These are phyloP conservation scores for Myathropa florea DNA, from an alignment of 2,888 invertebrate genomes.

Conservation along the genomic window DNA sequence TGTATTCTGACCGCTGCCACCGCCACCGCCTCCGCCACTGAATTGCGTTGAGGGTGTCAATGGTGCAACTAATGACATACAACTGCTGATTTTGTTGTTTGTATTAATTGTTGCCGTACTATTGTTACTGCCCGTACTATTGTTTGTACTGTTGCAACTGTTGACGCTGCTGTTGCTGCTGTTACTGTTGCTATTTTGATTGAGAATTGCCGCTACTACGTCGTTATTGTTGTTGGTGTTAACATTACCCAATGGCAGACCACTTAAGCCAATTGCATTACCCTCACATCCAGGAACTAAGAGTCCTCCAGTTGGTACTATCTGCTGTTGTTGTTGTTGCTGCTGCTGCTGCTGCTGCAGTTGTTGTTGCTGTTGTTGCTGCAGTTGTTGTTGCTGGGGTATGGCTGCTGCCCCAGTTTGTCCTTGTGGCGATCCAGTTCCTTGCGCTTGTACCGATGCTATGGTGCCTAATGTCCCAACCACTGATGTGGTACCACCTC, in stretches of 20 bases:
- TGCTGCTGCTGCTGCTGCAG: slow-evolving; percentile 22
- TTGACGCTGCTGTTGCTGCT: slow-evolving; percentile 67
- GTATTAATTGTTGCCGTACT: slow-evolving; percentile 32
- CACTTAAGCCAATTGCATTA: slow-evolving; percentile 48
- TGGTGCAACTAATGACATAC: slow-evolving; percentile 62
- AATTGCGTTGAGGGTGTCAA: slow-evolving; percentile 62
- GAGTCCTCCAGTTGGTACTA: slow-evolving; percentile 22
- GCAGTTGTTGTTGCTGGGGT: slow-evolving; percentile 14
- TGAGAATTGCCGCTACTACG: slow-evolving; percentile 52
- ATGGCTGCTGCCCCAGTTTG: slow-evolving; percentile 33
- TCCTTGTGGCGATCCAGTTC: slow-evolving; percentile 51
- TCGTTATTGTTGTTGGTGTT: slow-evolving; percentile 63
- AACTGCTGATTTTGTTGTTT: slow-evolving; percentile 50
- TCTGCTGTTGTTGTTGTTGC: slow-evolving; percentile 35
- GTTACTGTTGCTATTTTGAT: slow-evolving; percentile 65
- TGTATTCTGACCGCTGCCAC: background rate
- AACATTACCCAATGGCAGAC: slow-evolving; percentile 49
- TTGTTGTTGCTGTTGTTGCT: background rate
- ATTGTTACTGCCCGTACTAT: slow-evolving; percentile 60
- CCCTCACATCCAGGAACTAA: slow-evolving; percentile 51
- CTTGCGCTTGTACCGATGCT: slow-evolving; percentile 29
- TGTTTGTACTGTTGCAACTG: slow-evolving; percentile 64
- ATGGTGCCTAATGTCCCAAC: slow-evolving; percentile 49
- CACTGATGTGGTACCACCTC: slow-evolving; percentile 53
- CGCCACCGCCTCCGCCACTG: slow-evolving; percentile 57